Conservation (phyloP, 2,113 vertebrate genomes). For the Antennarius striatus region DNA sequence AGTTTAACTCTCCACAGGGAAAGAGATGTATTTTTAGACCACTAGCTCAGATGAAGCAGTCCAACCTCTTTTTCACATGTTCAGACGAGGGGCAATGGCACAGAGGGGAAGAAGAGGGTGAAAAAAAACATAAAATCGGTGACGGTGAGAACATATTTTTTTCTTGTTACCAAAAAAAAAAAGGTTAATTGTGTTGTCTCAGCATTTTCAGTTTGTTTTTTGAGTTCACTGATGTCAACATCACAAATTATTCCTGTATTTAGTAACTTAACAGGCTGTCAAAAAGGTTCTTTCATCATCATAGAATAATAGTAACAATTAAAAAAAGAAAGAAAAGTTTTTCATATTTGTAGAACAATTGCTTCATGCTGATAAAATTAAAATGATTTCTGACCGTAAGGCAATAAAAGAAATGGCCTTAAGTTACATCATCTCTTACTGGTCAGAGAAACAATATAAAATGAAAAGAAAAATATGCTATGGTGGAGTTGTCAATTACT, state of each 20-base stretch:
- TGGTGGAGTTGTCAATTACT: neutral
- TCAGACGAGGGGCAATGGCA: conserved; percentile 24
- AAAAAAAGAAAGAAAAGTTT: neutral
- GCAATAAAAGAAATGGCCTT: neutral
- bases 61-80: conserved; percentile 40
- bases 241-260: conserved; percentile 14
- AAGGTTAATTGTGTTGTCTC: conserved; percentile 9
- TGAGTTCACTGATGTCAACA: conserved; percentile 3
- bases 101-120: conserved; percentile 22
- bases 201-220: conserved; percentile 7
- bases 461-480: conserved; percentile 20
- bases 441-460: neutral
- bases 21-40: conserved; percentile 58
- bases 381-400: conserved; percentile 16
- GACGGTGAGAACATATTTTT: neutral
- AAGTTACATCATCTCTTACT: neutral
- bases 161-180: neutral
- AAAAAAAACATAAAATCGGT: conserved; percentile 6
- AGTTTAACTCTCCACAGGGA: conserved; percentile 39
- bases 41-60: conserved; percentile 27
- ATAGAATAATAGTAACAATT: conserved; percentile 5
- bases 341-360: conserved; percentile 12
- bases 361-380: conserved; percentile 1
- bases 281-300: conserved; percentile 21
- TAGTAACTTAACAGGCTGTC: conserved; percentile 16